Percentiles rank a stretch among this genome's conserved stretches.
These are phyloP conservation scores for Hystrix brachyura DNA, from an alignment of 2,113 vertebrate species.

Conservation along the genomic window DNA sequence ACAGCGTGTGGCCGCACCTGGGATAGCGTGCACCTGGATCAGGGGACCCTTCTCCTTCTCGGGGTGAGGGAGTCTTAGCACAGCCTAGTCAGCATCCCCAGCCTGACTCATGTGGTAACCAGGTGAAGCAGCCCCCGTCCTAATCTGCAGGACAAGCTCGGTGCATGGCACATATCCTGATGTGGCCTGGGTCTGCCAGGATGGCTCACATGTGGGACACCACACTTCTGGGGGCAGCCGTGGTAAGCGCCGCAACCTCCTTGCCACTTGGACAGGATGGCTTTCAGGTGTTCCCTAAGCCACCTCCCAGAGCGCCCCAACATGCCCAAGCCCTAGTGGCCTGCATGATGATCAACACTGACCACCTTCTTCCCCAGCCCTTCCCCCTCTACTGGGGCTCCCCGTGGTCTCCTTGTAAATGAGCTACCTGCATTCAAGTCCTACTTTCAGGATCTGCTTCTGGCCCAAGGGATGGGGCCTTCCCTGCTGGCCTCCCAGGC, in stretches of 20 bases:
- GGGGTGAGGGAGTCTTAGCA: not conserved
- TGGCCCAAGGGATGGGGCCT: not conserved
- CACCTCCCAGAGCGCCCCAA: not conserved
- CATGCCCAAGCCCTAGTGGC: not conserved
- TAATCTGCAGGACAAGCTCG: not conserved
- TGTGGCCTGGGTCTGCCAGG: not conserved
- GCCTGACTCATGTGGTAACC: not conserved
- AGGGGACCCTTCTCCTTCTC: not conserved
- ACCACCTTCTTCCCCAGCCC: too few relatives aligned
- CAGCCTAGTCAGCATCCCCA: rapidly evolving
- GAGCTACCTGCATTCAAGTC: not conserved
- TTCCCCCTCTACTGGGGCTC: not conserved
- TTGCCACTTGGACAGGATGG: not conserved
- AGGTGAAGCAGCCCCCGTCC: not conserved
- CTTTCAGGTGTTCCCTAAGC: not conserved
- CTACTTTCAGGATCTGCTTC: not conserved
- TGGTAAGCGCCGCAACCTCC: not conserved
- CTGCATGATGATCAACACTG: not conserved
- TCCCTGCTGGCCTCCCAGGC: not conserved
- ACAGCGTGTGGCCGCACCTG: not conserved
- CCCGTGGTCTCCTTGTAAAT: not conserved
- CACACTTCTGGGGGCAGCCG: not conserved
- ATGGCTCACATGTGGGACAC: rapidly evolving
- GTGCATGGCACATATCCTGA: rapidly evolving
- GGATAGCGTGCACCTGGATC: rapidly evolving